A percentile compares a stretch with the other conserved stretches of the same genome.
Conservation (phyloP, 2,888 invertebrate genomes). For the Oscheius sp. region DNA sequence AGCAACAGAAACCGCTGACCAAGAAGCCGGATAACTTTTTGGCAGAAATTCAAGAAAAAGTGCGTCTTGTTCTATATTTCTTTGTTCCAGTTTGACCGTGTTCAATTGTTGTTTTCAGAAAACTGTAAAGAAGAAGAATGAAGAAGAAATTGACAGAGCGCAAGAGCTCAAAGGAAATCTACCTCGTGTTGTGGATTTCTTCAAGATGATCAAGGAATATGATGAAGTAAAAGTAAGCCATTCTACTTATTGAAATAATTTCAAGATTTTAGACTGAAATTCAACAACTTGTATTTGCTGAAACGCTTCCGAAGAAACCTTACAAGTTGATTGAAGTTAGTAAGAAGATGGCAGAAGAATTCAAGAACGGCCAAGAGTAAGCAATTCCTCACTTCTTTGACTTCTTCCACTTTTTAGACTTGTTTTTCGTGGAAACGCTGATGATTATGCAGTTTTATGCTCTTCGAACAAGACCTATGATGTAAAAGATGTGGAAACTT, state of each 20-base stretch:
- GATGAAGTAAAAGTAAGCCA: conserved; percentile 40
- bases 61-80: no score
- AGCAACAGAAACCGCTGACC: no score
- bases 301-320: conserved; percentile 35
- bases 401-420: conserved; percentile 27
- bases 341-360: conserved; percentile 34
- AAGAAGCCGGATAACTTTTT: no score
- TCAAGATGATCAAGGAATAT: conserved; percentile 38
- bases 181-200: conserved; percentile 39
- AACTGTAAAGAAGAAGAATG: neutral
- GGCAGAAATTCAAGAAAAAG: no score
- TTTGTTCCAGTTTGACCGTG: neutral
- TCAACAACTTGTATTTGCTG: conserved; percentile 41
- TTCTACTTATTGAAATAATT: neutral
- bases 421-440: conserved; percentile 40
- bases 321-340: conserved; percentile 40
- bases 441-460: conserved; percentile 43
- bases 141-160: neutral
- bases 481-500: conserved; percentile 48
- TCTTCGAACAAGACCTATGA: conserved; percentile 37
- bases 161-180: conserved; percentile 22
- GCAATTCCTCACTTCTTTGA: neutral
- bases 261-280: conserved; percentile 36
- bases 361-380: conserved; percentile 41
- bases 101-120: neutral